Evolutionary conservation across 2,888 invertebrate genomes (phyloP).

Genomic region (Liopterus haemorrhoidalis): DNA sequence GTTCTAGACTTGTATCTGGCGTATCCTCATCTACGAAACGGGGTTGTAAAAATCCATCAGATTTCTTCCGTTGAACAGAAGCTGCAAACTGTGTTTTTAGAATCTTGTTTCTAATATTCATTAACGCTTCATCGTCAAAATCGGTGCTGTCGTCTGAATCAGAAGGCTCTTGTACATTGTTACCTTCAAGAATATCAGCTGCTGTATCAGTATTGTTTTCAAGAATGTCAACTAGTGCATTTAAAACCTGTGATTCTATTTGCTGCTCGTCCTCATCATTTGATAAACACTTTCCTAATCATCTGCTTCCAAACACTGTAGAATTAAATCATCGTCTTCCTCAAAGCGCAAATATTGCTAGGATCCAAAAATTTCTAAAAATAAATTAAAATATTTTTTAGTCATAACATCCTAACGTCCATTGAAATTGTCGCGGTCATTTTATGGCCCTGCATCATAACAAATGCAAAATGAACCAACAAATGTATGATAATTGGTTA

Average conservation of each 20-base stretch:
- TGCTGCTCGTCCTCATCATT: no score
- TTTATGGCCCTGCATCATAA: no score
- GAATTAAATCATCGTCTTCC: conserved; percentile 19
- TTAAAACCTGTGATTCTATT: no score
- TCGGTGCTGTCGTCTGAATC: conserved; percentile 30
- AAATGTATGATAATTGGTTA: no score
- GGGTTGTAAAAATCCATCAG: no score
- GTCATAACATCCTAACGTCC: not conserved
- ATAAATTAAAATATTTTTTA: not conserved
- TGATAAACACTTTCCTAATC: conserved; percentile 15
- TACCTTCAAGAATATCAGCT: no score
- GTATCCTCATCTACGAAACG: conserved; percentile 22
- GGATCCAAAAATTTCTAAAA: conserved; percentile 20
- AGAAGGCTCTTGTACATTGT: conserved; percentile 31
- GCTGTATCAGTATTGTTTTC: no score
- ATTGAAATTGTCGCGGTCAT: no score
- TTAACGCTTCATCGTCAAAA: conserved; percentile 24
- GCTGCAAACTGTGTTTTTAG: conserved; percentile 27
- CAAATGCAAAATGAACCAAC: no score
- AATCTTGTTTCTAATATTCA: conserved; percentile 29
- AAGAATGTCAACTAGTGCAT: no score
- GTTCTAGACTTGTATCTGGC: not conserved
- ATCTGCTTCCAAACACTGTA: conserved; percentile 13
- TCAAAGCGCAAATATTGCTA: conserved; percentile 12
- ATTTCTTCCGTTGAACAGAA: no score